Conservation (phyloP, 1,140 invertebrate genomes). For the Aphaenogaster rudis region DNA sequence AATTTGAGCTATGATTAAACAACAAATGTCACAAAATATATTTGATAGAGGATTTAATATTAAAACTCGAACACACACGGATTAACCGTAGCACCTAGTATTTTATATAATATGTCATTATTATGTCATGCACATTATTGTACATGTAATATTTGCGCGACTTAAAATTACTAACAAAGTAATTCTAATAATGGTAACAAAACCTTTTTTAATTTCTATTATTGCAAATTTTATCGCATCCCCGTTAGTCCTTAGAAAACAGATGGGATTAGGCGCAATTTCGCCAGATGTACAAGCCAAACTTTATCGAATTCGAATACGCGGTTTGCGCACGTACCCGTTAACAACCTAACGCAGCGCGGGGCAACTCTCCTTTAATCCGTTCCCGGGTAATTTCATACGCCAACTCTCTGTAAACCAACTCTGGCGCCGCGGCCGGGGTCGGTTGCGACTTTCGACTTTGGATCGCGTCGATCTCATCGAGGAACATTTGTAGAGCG, state of each 20-base stretch:
- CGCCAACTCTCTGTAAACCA: conserved; percentile 50
- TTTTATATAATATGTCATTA: neutral
- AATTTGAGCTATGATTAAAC: neutral
- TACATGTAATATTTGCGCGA: neutral
- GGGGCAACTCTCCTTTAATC: conserved; percentile 37
- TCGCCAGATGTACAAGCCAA: neutral
- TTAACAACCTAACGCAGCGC: neutral
- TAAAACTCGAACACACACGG: neutral
- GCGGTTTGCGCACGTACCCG: neutral
- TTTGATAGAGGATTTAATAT: neutral
- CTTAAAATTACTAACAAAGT: neutral
- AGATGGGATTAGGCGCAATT: neutral
- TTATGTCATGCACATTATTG: neutral
- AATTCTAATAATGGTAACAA: conserved; percentile 1
- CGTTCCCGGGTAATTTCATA: conserved; percentile 49
- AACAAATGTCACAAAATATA: neutral
- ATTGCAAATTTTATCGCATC: neutral
- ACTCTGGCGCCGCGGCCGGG: conserved; percentile 10
- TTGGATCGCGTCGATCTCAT: conserved; percentile 69
- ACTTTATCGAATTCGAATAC: conserved; percentile 10
- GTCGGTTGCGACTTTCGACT: conserved; percentile 53
- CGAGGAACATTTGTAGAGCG: conserved; percentile 69
- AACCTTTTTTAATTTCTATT: neutral
- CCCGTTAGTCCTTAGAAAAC: neutral
- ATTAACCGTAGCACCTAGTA: neutral